Evolutionary conservation across 2,113 vertebrate genomes (phyloP).

Genomic region (Glaucomys volans): DNA sequence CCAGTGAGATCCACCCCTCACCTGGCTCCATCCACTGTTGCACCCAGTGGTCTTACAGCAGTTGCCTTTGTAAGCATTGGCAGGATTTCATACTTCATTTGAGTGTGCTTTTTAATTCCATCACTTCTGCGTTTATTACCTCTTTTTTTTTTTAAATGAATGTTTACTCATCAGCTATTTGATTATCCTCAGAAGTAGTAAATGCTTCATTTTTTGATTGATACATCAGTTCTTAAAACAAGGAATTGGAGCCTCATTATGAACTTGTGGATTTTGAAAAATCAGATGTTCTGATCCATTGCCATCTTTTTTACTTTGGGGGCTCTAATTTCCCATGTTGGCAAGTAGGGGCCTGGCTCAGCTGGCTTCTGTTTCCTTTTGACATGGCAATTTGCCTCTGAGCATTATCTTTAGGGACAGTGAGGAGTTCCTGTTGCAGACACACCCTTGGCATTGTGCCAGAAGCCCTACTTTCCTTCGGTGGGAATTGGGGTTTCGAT

Average conservation of each 20-base stretch:
- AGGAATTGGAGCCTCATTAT: not conserved
- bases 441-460: not conserved
- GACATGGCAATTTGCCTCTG: fast-evolving
- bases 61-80: not conserved
- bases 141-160: not conserved
- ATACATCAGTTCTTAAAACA: not conserved
- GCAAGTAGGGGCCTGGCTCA: not conserved
- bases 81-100: not conserved
- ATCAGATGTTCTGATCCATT: not conserved
- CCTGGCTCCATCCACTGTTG: fast-evolving
- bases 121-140: not conserved
- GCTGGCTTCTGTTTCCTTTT: not conserved
- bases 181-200: not conserved
- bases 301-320: not conserved
- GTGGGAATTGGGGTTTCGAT: not conserved
- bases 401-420: not conserved
- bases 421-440: not conserved
- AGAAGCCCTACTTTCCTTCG: not conserved
- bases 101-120: not conserved
- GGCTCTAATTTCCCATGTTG: not conserved
- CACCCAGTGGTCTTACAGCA: not conserved
- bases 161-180: not conserved
- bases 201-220: not conserved
- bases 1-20: fast-evolving
- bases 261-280: not conserved